Evolutionary conservation across 2,888 invertebrate genomes (phyloP).

Genomic region (Sarcophaga caerulescens): DNA sequence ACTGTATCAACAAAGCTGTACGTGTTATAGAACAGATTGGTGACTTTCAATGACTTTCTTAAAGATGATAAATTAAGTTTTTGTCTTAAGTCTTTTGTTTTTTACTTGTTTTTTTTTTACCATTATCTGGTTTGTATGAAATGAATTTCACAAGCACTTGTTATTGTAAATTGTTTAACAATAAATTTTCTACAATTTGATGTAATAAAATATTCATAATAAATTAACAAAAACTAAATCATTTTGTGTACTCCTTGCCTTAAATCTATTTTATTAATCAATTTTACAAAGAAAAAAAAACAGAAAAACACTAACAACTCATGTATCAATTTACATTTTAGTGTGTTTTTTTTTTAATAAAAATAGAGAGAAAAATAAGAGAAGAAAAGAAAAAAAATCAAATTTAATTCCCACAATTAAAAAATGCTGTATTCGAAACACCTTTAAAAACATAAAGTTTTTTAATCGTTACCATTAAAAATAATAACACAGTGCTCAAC

Average conservation of each 20-base stretch:
- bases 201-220: background rate
- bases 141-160: background rate
- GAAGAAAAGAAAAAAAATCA: no score
- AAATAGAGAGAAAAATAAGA: no score
- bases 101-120: no score
- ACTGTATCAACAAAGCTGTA: no score
- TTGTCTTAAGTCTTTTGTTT: constrained; percentile 3
- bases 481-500: constrained; percentile 20
- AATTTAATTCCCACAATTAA: constrained; percentile 49
- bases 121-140: no score
- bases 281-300: background rate
- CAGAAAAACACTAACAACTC: background rate
- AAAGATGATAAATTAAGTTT: background rate
- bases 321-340: constrained; percentile 3
- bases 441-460: constrained; percentile 14
- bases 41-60: background rate
- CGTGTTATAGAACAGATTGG: no score
- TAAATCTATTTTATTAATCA: background rate
- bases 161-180: background rate
- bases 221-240: background rate
- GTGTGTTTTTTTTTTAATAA: no score
- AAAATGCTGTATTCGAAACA: constrained; percentile 18
- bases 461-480: constrained; percentile 38
- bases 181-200: background rate
- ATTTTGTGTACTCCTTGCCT: background rate